Evolutionary conservation across 2,888 invertebrate genomes (phyloP), one percentile per base, ranked within the genome.

Genomic region (Rugalucina vietnamica): DNA sequence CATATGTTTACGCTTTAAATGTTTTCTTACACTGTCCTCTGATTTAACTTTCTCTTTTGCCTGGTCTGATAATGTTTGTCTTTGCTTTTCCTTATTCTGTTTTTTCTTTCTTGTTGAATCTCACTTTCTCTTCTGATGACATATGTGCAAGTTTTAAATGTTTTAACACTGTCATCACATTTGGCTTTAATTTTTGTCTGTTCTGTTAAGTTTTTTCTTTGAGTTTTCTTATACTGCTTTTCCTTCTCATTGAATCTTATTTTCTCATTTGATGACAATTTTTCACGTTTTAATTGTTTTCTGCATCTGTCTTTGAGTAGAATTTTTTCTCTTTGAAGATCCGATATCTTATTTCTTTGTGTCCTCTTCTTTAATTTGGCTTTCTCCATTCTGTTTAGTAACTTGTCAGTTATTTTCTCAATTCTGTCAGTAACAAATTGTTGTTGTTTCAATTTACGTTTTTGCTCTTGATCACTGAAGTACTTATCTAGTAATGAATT

Each of bases 211-310:
- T n/a, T n/a, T n/a, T n/a, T n/a, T n/a, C n/a, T n/a, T n/a, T n/a
- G n/a, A n/a, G n/a, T n/a, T n/a, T n/a, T n/a, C n/a, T n/a, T n/a
- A n/a, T n/a, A n/a, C n/a, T n/a, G n/a, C n/a, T n/a, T n/a, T 21
- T 21, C 21, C 24, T 54, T 54, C 12, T n/a, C 10, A 54, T 54
- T 21, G 12, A 54, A 14, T 21, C 10, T 21, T 54, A 4, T 54
- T 54, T 54, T 54, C 21, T 54, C 54, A n/a, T 54, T 24, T 54
- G n/a, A 54, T 54, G 54, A 54, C n/a, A 54, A 54, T 54, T 4
- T 24, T 54, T 54, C 54, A 54, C 54, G 54, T 54, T 54, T 54
- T 54, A 54, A 54, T 54, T 54, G 54, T 54, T 54, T 54, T 54
- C 54, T 54, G 24, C 54, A 54, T n/a, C 54, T 54, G 54, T 54